phyloP scores from a whole-genome alignment of 2,113 vertebrate genomes.

The Pollimyrus isidori region DNA sequence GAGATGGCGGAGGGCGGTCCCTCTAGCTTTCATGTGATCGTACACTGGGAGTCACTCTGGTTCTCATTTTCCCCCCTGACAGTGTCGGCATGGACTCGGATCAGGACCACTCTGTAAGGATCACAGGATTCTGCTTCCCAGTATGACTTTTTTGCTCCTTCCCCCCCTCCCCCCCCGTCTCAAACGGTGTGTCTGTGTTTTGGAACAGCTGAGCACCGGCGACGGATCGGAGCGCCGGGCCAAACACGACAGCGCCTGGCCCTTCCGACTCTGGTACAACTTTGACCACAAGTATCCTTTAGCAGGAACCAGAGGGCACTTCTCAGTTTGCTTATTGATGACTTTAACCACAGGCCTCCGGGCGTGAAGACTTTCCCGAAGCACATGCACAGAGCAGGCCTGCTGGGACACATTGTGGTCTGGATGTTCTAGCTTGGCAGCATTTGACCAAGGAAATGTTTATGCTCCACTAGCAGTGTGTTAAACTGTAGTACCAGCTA shows the following conservation, averaged over 20 bases:
- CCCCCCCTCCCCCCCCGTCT: background rate
- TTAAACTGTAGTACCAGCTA: background rate
- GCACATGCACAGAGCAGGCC: background rate
- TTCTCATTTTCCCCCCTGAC: conserved; percentile 21
- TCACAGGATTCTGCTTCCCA: background rate
- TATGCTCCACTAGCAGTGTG: background rate
- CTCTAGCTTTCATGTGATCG: background rate
- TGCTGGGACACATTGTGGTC: background rate
- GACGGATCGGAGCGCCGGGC: conserved; percentile 76
- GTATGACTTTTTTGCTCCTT: background rate
- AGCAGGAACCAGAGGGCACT: background rate
- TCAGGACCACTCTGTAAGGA: conserved; percentile 77
- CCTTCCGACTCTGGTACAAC: conserved; percentile 94
- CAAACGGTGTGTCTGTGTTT: background rate
- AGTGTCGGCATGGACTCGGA: conserved; percentile 93
- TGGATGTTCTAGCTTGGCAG: background rate
- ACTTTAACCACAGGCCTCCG: background rate
- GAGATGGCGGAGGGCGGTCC: background rate
- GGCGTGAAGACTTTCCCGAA: background rate
- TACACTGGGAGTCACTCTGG: conserved; percentile 22
- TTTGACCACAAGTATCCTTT: conserved; percentile 98
- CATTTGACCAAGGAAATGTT: background rate
- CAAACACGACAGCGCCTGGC: conserved; percentile 89
- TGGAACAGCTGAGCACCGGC: conserved; percentile 46
- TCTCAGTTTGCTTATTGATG: background rate